A percentile compares a stretch with the other conserved stretches of the same genome.
phyloP scores from a whole-genome alignment of 2,797 vertebrate species.

The Momotus momota region DNA sequence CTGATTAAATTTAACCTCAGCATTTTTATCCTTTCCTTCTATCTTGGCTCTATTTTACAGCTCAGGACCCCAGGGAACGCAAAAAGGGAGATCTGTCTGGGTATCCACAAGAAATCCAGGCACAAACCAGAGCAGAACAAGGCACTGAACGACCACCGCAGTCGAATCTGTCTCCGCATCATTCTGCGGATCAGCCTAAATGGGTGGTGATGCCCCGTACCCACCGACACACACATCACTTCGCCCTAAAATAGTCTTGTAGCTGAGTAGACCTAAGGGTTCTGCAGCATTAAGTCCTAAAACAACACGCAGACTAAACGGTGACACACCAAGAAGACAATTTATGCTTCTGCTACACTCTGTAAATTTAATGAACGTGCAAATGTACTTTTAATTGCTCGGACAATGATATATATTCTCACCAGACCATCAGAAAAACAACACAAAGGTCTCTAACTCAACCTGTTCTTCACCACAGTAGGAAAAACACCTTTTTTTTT shows the following conservation, averaged over 20 bases:
- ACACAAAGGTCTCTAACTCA: neutral
- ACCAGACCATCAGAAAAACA: neutral
- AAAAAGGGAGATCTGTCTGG: neutral
- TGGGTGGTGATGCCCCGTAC: neutral
- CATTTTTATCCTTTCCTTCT: neutral
- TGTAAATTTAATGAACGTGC: neutral
- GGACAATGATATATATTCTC: neutral
- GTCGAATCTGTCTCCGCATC: neutral
- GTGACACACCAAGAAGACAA: neutral
- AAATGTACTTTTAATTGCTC: neutral
- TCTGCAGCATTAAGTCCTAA: neutral
- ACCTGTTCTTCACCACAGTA: neutral
- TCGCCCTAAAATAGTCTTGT: neutral
- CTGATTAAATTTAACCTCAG: neutral
- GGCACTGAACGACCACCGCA: neutral
- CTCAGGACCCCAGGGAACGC: neutral
- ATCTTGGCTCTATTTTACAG: neutral
- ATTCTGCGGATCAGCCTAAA: neutral
- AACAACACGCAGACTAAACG: neutral
- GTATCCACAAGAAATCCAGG: neutral
- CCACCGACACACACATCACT: neutral
- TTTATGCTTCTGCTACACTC: neutral
- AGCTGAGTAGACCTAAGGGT: neutral
- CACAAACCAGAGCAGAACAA: neutral
- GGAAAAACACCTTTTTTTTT: neutral